These are phyloP conservation scores for Drosophila rellima DNA, from an alignment of 2,888 invertebrate species.

Conservation along the genomic window DNA sequence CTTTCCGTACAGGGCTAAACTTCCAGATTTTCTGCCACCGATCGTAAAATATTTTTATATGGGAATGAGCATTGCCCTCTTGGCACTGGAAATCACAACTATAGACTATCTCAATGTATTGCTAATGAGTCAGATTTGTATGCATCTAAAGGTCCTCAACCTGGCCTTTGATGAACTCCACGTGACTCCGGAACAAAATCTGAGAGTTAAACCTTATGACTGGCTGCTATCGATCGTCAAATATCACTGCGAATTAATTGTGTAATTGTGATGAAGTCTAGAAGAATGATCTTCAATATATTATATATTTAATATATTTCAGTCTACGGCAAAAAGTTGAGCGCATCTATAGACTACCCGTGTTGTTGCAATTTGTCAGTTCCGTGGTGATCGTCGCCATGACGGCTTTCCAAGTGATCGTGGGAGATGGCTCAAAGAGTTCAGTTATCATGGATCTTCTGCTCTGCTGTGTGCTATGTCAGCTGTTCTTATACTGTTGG, in stretches of 20 bases:
- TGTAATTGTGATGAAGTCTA: conserved; percentile 40
- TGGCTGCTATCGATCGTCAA: conserved; percentile 57
- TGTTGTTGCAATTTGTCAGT: conserved; percentile 73
- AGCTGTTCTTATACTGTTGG: conserved; percentile 79
- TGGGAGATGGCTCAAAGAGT: conserved; percentile 58
- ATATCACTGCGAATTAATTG: conserved; percentile 68
- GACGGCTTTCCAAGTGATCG: conserved; percentile 74
- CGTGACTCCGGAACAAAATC: background rate
- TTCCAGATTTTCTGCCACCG: conserved; percentile 65
- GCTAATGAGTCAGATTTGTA: conserved; percentile 76
- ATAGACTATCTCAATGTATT: conserved; percentile 75
- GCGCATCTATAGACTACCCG: conserved; percentile 60
- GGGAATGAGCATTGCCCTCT: conserved; percentile 56
- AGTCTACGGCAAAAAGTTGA: conserved; percentile 71
- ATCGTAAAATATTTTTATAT: conserved; percentile 62
- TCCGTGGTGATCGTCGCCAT: conserved; percentile 73
- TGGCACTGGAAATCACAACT: conserved; percentile 63
- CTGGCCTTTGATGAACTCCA: conserved; percentile 68
- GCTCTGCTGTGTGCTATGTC: conserved; percentile 68
- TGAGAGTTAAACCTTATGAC: conserved; percentile 26
- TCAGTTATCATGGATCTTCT: conserved; percentile 70
- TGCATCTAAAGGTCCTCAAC: conserved; percentile 74
- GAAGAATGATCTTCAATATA: background rate
- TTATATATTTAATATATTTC: background rate
- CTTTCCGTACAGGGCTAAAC: conserved; percentile 70